phyloP scores from a whole-genome alignment of 2,888 invertebrate genomes.

The Conops quadrifasciatus region DNA sequence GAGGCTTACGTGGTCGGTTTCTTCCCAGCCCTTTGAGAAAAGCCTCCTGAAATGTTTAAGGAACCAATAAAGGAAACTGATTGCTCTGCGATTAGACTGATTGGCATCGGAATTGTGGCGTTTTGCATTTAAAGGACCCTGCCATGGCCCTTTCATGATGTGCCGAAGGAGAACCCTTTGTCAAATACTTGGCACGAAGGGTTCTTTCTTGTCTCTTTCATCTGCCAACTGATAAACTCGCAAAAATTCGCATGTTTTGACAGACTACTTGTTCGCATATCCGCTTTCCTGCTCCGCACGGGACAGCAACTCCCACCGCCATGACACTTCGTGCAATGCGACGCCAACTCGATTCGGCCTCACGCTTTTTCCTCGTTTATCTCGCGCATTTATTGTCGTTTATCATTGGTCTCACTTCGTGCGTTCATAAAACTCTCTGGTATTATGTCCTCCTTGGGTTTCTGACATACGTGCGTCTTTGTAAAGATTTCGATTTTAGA shows the following conservation, averaged over 20 bases:
- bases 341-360: constrained; percentile 38
- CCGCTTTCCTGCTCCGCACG: background rate
- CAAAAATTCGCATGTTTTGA: constrained; percentile 25
- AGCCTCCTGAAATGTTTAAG: constrained; percentile 4
- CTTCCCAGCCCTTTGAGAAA: too few species aligned
- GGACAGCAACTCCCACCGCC: constrained; percentile 4
- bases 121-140: constrained; percentile 14
- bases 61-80: constrained; percentile 26
- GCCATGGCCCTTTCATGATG: constrained; percentile 10
- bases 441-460: constrained; percentile 39
- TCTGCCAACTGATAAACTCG: constrained; percentile 14
- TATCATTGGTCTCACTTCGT: constrained; percentile 37
- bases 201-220: background rate
- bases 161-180: constrained; percentile 20
- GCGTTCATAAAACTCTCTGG: constrained; percentile 42
- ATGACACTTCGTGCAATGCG: constrained; percentile 4
- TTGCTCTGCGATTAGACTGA: constrained; percentile 26
- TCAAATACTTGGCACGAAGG: background rate
- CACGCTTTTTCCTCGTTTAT: constrained; percentile 30
- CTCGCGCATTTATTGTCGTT: constrained; percentile 29
- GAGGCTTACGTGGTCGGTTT: constrained; percentile 21
- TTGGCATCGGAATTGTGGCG: constrained; percentile 18
- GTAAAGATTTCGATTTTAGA: constrained; percentile 38
- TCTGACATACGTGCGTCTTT: constrained; percentile 31
- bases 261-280: constrained; percentile 6